Conservation (phyloP, 2,797 vertebrate genomes). For the Argentina silus region DNA sequence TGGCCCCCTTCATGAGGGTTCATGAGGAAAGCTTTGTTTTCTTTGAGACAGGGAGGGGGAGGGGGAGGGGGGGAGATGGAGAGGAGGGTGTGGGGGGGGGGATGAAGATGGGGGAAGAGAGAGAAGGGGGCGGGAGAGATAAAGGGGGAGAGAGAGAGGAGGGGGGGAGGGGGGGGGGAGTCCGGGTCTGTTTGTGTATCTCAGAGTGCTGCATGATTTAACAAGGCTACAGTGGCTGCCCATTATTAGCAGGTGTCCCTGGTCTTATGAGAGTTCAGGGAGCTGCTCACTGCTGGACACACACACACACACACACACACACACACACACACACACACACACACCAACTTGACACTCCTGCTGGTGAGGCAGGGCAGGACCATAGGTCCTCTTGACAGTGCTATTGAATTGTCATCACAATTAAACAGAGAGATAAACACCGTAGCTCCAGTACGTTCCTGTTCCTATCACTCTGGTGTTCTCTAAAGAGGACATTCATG, state of each 20-base stretch:
- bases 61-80: not conserved
- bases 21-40: not conserved
- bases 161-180: not conserved
- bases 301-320: not conserved
- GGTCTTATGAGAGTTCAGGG: not conserved
- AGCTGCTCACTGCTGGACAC: constrained; percentile 1
- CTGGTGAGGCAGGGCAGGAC: too few relatives aligned
- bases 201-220: constrained; percentile 23
- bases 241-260: not conserved
- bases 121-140: not conserved
- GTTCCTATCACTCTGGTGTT: too few relatives aligned
- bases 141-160: constrained; percentile 11
- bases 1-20: not conserved
- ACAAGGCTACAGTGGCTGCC: not conserved
- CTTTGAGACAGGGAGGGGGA: not conserved
- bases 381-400: too few relatives aligned
- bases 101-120: constrained; percentile 13
- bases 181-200: not conserved
- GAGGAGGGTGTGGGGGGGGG: constrained; percentile 6
- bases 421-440: too few relatives aligned
- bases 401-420: too few relatives aligned
- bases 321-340: constrained; percentile 8
- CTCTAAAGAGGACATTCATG: too few relatives aligned
- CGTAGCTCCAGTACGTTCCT: too few relatives aligned
- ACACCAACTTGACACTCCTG: constrained; percentile 7